Conservation (phyloP, 2,888 invertebrate genomes). For the Heliconius sara region DNA sequence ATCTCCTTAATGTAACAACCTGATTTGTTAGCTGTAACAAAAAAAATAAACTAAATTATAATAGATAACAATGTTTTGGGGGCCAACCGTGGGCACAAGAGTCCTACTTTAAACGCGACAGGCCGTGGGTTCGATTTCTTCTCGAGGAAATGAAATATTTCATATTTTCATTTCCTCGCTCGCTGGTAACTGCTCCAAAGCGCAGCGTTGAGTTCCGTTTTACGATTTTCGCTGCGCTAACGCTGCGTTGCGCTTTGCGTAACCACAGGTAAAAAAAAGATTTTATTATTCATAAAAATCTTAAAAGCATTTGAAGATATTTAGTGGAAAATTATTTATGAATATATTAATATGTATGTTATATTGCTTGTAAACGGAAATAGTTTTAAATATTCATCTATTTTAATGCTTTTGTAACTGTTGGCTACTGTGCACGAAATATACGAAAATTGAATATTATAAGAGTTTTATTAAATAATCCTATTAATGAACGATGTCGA, state of each 20-base stretch:
- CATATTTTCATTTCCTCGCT: neutral
- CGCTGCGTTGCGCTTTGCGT: neutral
- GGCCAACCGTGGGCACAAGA: no score
- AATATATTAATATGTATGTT: conserved; percentile 16
- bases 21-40: conserved; percentile 67
- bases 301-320: neutral
- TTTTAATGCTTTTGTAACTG: neutral
- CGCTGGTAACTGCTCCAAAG: neutral
- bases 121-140: neutral
- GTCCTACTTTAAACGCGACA: neutral
- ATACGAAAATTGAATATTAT: conserved; percentile 5
- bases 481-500: neutral
- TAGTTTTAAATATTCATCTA: conserved; percentile 13
- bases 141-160: neutral
- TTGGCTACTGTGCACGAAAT: neutral
- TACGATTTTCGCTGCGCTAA: neutral
- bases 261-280: neutral
- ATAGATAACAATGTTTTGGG: no score
- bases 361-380: conserved; percentile 26
- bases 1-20: conserved; percentile 71
- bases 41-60: conserved; percentile 47
- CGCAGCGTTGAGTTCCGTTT: neutral
- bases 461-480: neutral
- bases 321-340: conserved; percentile 23
- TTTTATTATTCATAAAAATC: neutral